phyloP scores from a whole-genome alignment of 2,888 invertebrate genomes.

The Chloroclystis v-ata region DNA sequence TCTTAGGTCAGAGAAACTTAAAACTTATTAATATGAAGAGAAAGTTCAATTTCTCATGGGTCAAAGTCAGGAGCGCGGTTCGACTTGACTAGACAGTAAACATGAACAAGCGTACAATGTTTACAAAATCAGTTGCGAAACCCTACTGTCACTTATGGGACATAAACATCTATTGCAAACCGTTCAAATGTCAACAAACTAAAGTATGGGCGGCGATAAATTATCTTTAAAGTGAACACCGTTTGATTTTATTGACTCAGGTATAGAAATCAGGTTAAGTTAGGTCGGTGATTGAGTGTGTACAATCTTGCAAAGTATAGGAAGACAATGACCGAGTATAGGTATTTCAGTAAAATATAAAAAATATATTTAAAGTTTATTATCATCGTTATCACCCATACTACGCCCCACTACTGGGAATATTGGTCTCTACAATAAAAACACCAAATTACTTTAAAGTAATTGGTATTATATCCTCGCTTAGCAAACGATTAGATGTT shows the following conservation, averaged over 20 bases:
- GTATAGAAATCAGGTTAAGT: neutral
- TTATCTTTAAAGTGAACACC: slow-evolving; percentile 9
- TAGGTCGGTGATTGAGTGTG: neutral
- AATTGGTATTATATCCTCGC: too few relatives aligned
- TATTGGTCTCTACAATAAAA: too few relatives aligned
- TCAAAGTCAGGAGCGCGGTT: neutral
- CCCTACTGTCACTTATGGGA: neutral
- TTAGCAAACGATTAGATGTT: too few relatives aligned
- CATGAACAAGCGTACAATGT: neutral
- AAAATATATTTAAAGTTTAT: too few relatives aligned
- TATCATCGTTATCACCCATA: too few relatives aligned
- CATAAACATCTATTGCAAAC: slow-evolving; percentile 8
- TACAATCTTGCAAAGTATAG: neutral
- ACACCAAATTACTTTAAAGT: too few relatives aligned
- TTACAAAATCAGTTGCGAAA: slow-evolving; percentile 1
- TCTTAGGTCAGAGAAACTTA: too few relatives aligned
- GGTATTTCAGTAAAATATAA: too few relatives aligned
- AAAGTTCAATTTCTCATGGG: slow-evolving; percentile 1
- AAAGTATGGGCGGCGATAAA: slow-evolving; percentile 4
- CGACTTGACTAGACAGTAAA: neutral
- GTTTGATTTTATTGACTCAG: neutral
- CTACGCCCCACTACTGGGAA: too few relatives aligned
- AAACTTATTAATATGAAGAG: neutral
- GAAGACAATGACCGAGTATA: neutral
- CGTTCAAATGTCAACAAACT: slow-evolving; percentile 17